Percentiles rank a stretch among this genome's conserved stretches.
Evolutionary conservation across 2,113 vertebrate genomes (phyloP).

Genomic region (Pontoporia blainvillei): DNA sequence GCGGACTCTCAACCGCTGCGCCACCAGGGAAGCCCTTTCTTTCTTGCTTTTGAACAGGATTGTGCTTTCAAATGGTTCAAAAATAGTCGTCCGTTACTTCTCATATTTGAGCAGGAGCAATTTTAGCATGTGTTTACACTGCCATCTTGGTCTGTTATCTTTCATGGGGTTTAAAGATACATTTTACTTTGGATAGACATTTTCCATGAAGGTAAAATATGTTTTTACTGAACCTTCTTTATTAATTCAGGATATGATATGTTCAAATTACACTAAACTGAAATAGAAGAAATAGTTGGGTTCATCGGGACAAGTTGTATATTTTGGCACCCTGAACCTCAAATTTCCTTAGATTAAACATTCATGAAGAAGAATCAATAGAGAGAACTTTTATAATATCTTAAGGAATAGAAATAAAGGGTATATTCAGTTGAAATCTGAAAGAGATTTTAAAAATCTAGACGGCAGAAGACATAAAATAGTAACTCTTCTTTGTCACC

Average conservation of each 20-base stretch:
- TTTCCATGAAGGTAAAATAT: not conserved
- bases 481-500: not conserved
- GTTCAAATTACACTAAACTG: not conserved
- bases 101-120: not conserved
- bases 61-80: constrained; percentile 1
- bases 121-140: not conserved
- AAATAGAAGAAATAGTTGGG: constrained; percentile 10
- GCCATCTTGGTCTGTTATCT: not conserved
- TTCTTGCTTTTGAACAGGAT: not conserved
- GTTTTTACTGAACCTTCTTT: not conserved
- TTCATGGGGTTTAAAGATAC: not conserved
- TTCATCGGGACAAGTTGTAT: not conserved
- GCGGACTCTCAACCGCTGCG: too few species aligned
- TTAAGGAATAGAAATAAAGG: constrained; percentile 21
- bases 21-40: too few species aligned
- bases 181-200: constrained; percentile 18
- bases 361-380: not conserved
- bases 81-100: not conserved
- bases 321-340: not conserved
- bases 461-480: not conserved
- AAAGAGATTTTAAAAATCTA: not conserved
- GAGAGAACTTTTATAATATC: not conserved
- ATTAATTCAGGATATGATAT: not conserved
- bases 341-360: not conserved
- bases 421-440: not conserved